phyloP scores from a whole-genome alignment of 2,888 invertebrate species.

The Plemyria rubiginata region DNA sequence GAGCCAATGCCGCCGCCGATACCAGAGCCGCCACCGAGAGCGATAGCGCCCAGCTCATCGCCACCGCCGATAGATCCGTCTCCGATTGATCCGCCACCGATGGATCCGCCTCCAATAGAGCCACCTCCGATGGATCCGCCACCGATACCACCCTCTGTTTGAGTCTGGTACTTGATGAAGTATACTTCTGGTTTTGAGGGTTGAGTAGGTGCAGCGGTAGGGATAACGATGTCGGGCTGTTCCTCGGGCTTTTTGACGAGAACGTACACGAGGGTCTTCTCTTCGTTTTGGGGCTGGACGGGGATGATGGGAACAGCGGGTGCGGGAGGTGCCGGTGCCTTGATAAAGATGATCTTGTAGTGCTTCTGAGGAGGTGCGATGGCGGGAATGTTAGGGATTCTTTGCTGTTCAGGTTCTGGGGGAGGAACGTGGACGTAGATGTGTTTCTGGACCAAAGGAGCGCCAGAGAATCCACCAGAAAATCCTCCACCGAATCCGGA shows the following conservation, averaged over 20 bases:
- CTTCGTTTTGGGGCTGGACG: constrained; percentile 91
- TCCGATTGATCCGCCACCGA: constrained; percentile 63
- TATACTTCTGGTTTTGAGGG: constrained; percentile 96
- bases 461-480: constrained; percentile 77
- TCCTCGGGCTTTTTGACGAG: constrained; percentile 95
- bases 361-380: constrained; percentile 92
- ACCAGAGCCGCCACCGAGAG: constrained; percentile 58
- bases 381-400: constrained; percentile 86
- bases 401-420: constrained; percentile 91
- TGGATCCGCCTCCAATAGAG: constrained; percentile 52
- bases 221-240: constrained; percentile 91
- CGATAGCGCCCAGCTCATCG: constrained; percentile 60
- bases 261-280: constrained; percentile 95
- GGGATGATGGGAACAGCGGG: constrained; percentile 93
- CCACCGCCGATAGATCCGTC: constrained; percentile 60
- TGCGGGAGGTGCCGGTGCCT: constrained; percentile 93
- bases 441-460: constrained; percentile 92
- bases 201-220: constrained; percentile 91
- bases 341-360: constrained; percentile 97
- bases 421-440: constrained; percentile 96
- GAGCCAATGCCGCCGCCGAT: constrained; percentile 49
- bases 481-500: constrained; percentile 72
- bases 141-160: constrained; percentile 82
- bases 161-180: constrained; percentile 94
- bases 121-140: constrained; percentile 55